Conservation (phyloP, 2,888 invertebrate species). For the Lithosia quadra region DNA sequence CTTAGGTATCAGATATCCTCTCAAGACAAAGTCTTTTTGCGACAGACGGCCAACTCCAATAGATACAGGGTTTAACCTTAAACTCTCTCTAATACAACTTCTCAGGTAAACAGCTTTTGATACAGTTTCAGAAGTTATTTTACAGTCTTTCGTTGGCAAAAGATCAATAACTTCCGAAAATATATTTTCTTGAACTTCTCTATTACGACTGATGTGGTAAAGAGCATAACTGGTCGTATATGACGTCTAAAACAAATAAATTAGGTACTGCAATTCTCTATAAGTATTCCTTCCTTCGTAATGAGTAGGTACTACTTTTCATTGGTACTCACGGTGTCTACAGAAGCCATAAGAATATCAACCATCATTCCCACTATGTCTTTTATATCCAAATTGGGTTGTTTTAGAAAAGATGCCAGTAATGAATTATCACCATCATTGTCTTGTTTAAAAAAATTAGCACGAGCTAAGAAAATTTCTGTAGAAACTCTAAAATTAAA, state of each 20-base stretch:
- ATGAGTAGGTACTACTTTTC: background rate
- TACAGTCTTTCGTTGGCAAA: slow-evolving; percentile 81
- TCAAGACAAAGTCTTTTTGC: slow-evolving; percentile 89
- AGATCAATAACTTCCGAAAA: slow-evolving; percentile 88
- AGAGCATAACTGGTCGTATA: slow-evolving; percentile 92
- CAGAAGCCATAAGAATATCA: slow-evolving; percentile 94
- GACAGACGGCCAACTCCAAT: slow-evolving; percentile 93
- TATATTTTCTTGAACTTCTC: slow-evolving; percentile 89
- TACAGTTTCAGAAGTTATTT: slow-evolving; percentile 86
- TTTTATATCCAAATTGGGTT: slow-evolving; percentile 90
- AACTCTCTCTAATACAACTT: slow-evolving; percentile 94
- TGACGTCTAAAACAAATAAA: slow-evolving; percentile 88
- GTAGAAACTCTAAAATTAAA: slow-evolving; percentile 86
- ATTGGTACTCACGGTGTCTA: slow-evolving; percentile 91
- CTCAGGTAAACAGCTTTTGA: slow-evolving; percentile 90
- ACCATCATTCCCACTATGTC: slow-evolving; percentile 94
- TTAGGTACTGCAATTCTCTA: background rate
- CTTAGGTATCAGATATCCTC: slow-evolving; percentile 91
- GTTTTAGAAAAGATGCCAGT: slow-evolving; percentile 89
- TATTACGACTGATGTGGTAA: slow-evolving; percentile 92
- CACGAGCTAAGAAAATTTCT: slow-evolving; percentile 88
- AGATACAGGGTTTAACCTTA: slow-evolving; percentile 93
- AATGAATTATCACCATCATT: slow-evolving; percentile 79
- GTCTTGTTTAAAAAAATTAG: slow-evolving; percentile 78
- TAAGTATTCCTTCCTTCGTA: background rate